These are phyloP conservation scores for Calycopis cecrops DNA, from an alignment of 1,140 invertebrate species.

Conservation along the genomic window DNA sequence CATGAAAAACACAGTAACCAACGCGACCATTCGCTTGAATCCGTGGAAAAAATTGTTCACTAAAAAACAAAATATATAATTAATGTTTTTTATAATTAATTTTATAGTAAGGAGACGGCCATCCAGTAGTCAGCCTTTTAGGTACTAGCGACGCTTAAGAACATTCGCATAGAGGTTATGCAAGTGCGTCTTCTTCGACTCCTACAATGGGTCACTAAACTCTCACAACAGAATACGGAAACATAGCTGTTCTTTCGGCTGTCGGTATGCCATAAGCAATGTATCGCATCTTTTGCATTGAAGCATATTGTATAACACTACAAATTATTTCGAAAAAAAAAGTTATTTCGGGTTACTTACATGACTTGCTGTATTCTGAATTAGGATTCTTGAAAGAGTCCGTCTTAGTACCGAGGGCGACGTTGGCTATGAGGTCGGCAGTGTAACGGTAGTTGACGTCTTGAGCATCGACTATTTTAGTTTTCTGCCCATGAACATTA, in stretches of 20 bases:
- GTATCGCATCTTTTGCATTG: too few species aligned
- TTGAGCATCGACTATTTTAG: constrained; percentile 53
- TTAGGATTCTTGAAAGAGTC: constrained; percentile 62
- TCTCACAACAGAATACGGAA: too few species aligned
- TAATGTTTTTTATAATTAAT: too few species aligned
- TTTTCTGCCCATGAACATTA: not conserved
- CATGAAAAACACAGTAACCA: constrained; percentile 28
- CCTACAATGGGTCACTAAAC: too few species aligned
- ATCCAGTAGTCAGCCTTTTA: too few species aligned
- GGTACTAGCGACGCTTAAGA: too few species aligned
- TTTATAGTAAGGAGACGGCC: too few species aligned
- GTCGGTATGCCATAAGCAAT: too few species aligned
- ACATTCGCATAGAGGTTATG: too few species aligned
- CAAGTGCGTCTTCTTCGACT: too few species aligned
- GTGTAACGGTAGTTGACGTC: constrained; percentile 62
- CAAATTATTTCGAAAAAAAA: not conserved
- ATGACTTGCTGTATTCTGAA: constrained; percentile 52
- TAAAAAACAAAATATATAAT: constrained; percentile 9
- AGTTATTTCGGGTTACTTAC: constrained; percentile 40
- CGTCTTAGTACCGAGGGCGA: constrained; percentile 74
- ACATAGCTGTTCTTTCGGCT: too few species aligned
- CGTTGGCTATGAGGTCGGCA: constrained; percentile 74
- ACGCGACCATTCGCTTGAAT: constrained; percentile 24
- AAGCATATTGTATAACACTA: too few species aligned
- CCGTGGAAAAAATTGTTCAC: constrained; percentile 23